phyloP scores from a whole-genome alignment of 2,797 vertebrate species.

The Propithecus perrieri region DNA sequence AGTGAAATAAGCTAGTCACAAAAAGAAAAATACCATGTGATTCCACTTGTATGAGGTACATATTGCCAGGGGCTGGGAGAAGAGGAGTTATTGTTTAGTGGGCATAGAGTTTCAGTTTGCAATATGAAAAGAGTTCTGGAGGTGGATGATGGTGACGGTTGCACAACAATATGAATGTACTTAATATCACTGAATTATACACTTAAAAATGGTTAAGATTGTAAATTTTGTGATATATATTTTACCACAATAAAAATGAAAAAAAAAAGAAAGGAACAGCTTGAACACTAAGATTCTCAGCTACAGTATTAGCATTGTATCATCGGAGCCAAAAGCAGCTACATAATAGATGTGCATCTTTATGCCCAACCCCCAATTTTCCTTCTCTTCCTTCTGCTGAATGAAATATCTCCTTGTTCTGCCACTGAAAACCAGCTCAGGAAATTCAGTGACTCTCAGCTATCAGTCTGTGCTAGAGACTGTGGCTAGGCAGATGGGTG shows the following conservation, averaged over 20 bases:
- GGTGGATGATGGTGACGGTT: not conserved
- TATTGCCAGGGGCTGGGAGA: not conserved
- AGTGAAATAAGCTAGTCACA: not conserved
- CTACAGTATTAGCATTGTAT: slow-evolving; percentile 18
- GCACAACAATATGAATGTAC: not conserved
- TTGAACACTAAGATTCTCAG: slow-evolving; percentile 49
- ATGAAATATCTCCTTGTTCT: not conserved
- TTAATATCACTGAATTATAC: not conserved
- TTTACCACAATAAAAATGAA: slow-evolving; percentile 28
- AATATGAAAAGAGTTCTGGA: not conserved
- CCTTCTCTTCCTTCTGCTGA: slow-evolving; percentile 51
- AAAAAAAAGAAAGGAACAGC: slow-evolving; percentile 45
- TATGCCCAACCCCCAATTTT: slow-evolving; percentile 9
- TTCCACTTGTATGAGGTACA: not conserved
- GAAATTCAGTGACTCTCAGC: not conserved
- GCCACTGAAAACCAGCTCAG: not conserved
- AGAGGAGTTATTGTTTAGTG: not conserved
- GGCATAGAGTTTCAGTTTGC: not conserved
- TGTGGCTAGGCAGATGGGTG: not conserved
- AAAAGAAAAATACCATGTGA: not conserved
- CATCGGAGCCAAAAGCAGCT: slow-evolving; percentile 39
- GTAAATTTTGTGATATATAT: not conserved
- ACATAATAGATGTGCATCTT: slow-evolving; percentile 9
- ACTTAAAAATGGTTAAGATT: not conserved
- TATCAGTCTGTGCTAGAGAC: not conserved